Base-by-base conservation (phyloP, 2,888 invertebrate species). In the Caenorhabditis sinica region DNA sequence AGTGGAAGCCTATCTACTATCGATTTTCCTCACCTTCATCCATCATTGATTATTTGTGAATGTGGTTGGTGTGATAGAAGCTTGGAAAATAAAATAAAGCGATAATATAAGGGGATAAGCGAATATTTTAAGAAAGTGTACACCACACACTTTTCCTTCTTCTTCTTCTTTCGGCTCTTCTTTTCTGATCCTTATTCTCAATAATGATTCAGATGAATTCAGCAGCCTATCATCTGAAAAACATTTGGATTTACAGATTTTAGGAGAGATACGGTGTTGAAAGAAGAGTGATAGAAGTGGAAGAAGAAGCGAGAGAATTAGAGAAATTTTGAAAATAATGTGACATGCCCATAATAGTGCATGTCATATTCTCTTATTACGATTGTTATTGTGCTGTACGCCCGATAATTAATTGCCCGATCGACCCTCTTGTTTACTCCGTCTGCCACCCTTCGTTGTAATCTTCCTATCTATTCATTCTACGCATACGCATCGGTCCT, bases 11-110 rank as follows among this genome's bases (percentile, higher is more conserved):
- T n/a, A n/a, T n/a, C n/a, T n/a, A n/a, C n/a, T n/a, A n/a, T n/a
- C n/a, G n/a, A n/a, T n/a, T n/a, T n/a, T n/a, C n/a, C 65, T 73
- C 72, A 80, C 80, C 80, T 80, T 80, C 80, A 71, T 80, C 80
- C 80, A 80, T 80, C 66, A 61, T 30, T 77, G 61, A 69, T 69
- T 33, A 30, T n/a, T 66, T 45, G 28, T 69, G 68, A 69, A 66
- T 45, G 36, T 65, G 53, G 30, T 68, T 33, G 28, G 40, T 58
- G 49, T 63, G 45, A 61, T 23, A 23, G 40, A 15, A 28, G n/a
- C 20, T 25, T 15, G 23, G 58, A 30, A 30, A 30, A 40, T 11
- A 63, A 36, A 53, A 36, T 40, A 56, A 45, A 53, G 51, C 51
- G 56, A 56, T 53, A 28, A 63, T 72, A 65, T 53, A 66, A 45